These are phyloP conservation scores for Botia almorhae DNA, from an alignment of 2,797 vertebrate species.

Conservation along the genomic window DNA sequence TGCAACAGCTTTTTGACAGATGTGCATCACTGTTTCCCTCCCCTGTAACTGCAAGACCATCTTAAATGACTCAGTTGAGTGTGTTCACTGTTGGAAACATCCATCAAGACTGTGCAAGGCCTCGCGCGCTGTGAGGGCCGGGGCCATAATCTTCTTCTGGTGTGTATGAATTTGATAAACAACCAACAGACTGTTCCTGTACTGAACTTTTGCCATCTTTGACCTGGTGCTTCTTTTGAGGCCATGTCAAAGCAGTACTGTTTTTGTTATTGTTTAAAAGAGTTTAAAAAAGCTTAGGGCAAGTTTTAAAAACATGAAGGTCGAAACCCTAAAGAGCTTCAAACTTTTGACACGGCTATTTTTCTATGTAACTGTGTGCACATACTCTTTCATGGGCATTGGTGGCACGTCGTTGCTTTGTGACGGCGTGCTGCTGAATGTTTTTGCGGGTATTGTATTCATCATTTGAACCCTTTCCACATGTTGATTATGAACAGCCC, in stretches of 20 bases:
- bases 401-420: slow-evolving; percentile 58
- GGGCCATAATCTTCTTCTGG: slow-evolving; percentile 63
- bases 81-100: slow-evolving; percentile 60
- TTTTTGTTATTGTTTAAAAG: slow-evolving; percentile 54
- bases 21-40: slow-evolving; percentile 55
- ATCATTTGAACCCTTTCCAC: slow-evolving; percentile 70
- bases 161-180: slow-evolving; percentile 61
- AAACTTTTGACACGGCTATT: slow-evolving; percentile 76
- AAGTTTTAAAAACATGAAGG: slow-evolving; percentile 64
- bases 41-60: slow-evolving; percentile 62
- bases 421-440: slow-evolving; percentile 64
- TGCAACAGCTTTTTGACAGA: slow-evolving; percentile 53
- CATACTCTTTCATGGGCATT: slow-evolving; percentile 67
- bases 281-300: slow-evolving; percentile 63
- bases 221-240: slow-evolving; percentile 56
- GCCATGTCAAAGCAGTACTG: slow-evolving; percentile 54
- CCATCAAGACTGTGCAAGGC: slow-evolving; percentile 62
- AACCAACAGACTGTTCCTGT: slow-evolving; percentile 59
- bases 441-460: slow-evolving; percentile 75
- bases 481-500: slow-evolving; percentile 71
- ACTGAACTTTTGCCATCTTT: slow-evolving; percentile 60
- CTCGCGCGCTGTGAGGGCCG: slow-evolving; percentile 65
- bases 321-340: slow-evolving; percentile 34
- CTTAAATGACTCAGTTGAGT: slow-evolving; percentile 60
- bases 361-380: slow-evolving; percentile 78